phyloP scores from a whole-genome alignment of 2,113 vertebrate species.

The Nansenia antarctica region DNA sequence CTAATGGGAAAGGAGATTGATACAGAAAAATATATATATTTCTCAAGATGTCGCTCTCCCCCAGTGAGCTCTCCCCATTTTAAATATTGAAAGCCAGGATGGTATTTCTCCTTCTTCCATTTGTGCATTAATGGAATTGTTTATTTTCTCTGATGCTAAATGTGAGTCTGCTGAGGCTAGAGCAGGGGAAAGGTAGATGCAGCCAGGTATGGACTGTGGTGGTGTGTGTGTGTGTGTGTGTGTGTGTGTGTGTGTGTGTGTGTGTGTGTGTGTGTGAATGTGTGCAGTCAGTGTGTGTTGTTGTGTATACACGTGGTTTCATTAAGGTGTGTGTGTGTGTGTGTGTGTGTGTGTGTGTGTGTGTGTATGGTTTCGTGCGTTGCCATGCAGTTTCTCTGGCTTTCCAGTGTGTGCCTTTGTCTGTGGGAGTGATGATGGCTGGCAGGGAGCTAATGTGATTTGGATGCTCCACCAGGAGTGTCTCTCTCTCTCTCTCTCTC shows the following conservation, averaged over 20 bases:
- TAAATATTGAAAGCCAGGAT: conserved; percentile 65
- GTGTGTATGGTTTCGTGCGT: conserved; percentile 56
- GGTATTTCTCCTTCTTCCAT: conserved; percentile 13
- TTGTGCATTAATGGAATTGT: conserved; percentile 39
- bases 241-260: conserved; percentile 10
- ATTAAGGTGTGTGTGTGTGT: conserved; percentile 30
- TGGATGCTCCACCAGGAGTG: conserved; percentile 68
- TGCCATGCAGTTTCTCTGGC: conserved; percentile 67
- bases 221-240: background rate
- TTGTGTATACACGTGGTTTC: background rate
- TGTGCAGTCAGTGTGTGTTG: no score
- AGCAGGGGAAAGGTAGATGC: conserved; percentile 9
- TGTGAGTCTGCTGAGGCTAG: conserved; percentile 22
- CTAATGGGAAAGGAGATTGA: conserved; percentile 62
- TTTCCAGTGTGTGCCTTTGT: conserved; percentile 66
- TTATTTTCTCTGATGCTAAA: conserved; percentile 19
- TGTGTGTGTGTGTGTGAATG: background rate
- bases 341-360: conserved; percentile 11
- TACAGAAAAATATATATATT: conserved; percentile 55
- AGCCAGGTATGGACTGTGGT: conserved; percentile 12
- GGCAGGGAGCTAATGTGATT: conserved; percentile 77
- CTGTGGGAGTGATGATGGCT: conserved; percentile 78
- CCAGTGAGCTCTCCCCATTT: conserved; percentile 45
- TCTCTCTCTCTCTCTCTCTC: conserved; percentile 3
- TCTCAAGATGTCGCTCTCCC: conserved; percentile 56